phyloP scores from a whole-genome alignment of 2,797 vertebrate genomes.

The Uromys caudimaculatus region DNA sequence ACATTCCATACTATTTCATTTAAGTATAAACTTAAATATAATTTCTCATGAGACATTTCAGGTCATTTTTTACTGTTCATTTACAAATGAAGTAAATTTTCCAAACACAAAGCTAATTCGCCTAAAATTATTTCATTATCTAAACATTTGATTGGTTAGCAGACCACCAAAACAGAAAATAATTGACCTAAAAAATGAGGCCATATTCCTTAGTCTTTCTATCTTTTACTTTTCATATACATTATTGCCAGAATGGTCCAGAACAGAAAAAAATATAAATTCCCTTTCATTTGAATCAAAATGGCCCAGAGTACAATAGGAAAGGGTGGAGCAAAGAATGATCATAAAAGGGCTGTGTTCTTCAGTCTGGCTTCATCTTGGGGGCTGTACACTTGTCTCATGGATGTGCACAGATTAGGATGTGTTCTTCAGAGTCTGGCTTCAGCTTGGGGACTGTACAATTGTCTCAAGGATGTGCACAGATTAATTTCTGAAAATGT shows the following conservation, averaged over 20 bases:
- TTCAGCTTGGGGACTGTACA: neutral
- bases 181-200: constrained; percentile 10
- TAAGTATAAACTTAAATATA: constrained; percentile 69
- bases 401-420: constrained; percentile 4
- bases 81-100: constrained; percentile 42
- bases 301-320: neutral
- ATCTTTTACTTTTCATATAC: constrained; percentile 57
- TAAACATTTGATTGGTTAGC: constrained; percentile 42
- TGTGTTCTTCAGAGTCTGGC: neutral
- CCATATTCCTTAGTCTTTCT: neutral
- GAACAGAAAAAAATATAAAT: neutral
- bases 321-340: neutral
- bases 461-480: neutral
- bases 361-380: constrained; percentile 2
- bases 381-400: neutral
- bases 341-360: neutral
- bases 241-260: constrained; percentile 21
- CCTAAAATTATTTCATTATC: constrained; percentile 32
- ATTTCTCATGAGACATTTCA: constrained; percentile 73
- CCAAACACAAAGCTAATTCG: neutral
- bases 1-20: constrained; percentile 70
- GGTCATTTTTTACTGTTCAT: constrained; percentile 65
- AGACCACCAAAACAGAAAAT: neutral
- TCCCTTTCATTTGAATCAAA: constrained; percentile 28
- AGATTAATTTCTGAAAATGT: constrained; percentile 8